Evolutionary conservation across 2,113 vertebrate species (phyloP), one percentile per base, ranked within the genome.

Genomic region (Pseudolaguvia tuberculata): DNA sequence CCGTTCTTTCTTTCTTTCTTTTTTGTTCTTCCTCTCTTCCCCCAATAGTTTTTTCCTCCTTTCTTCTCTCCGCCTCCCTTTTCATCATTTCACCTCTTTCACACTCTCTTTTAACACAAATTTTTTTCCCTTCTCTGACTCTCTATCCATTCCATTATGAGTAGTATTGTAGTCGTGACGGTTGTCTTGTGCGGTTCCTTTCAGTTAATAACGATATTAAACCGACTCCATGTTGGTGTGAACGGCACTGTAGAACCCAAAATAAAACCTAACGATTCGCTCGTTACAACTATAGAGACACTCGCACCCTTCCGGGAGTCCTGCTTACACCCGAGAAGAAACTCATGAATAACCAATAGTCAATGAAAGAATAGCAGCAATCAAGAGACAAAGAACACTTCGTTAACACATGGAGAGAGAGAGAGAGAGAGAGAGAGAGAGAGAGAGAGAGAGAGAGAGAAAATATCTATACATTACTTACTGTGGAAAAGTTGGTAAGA

Each of bases 371-470:
- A 65, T 3, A 14, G 50, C 1, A 29, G 39, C 23, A 27, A 35
- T 27, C 0, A 10, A 58, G 45, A 27, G 52, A 58, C 17, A 68
- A 27, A 57, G 35, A 48, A 20, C 12, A 10, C 62, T 65, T 65
- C 42, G 18, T 47, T 27, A 48, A 23, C 62, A 65, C 42, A 48
- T 12, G 2, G 29, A 66, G 59, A 13, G n/a, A 42, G 59, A 23
- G 14, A 53, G 29, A 53, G 50, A 13, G 29, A 51, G 45, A 50
- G 17, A 25, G 42, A 42, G 70, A 47, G 6, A 59, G 50, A 39
- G 59, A 65, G 27, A 65, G 50, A 53, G 11, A 65, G 29, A 55
- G 27, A 55, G 21, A 52, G 58, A 74, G 29, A 31, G 25, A 73
- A 35, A 35, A 35, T 35, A 6, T 35, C 3, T 35, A 6, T 35